Evolutionary conservation across 2,888 invertebrate genomes (phyloP).

Genomic region (Trypoxylon attenuatum): DNA sequence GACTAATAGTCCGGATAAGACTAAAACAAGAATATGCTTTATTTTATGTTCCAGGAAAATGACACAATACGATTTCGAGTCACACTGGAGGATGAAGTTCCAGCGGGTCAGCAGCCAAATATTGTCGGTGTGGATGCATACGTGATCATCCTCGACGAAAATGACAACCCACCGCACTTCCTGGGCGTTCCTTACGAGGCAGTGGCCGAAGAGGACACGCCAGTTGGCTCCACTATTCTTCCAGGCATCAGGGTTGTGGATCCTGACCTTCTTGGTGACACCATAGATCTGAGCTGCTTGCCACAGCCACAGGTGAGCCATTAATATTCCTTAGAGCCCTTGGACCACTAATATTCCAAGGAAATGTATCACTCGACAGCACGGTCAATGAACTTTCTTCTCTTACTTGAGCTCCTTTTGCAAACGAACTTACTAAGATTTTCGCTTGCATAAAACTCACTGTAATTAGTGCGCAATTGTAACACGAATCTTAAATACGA

Average conservation of each 20-base stretch:
- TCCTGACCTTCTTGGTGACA: slow-evolving; percentile 87
- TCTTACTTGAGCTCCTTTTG: no score
- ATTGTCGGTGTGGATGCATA: slow-evolving; percentile 85
- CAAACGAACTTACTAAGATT: no score
- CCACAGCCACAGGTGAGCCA: slow-evolving; percentile 75
- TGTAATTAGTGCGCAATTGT: neutral
- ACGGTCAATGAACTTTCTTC: neutral
- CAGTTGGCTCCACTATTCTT: slow-evolving; percentile 83
- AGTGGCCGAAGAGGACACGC: slow-evolving; percentile 85
- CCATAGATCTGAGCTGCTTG: slow-evolving; percentile 83
- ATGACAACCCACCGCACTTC: slow-evolving; percentile 87
- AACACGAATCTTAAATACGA: no score
- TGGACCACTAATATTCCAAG: neutral
- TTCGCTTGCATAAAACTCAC: no score
- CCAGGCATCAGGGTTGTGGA: slow-evolving; percentile 85
- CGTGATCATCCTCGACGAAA: slow-evolving; percentile 90
- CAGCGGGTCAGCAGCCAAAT: slow-evolving; percentile 78
- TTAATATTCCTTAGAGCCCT: slow-evolving; percentile 22
- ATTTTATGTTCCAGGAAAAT: slow-evolving; percentile 79
- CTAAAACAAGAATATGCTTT: no score
- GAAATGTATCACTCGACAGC: neutral
- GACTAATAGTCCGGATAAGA: no score
- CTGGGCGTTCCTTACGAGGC: slow-evolving; percentile 87
- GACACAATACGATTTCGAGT: slow-evolving; percentile 88
- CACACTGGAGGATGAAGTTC: slow-evolving; percentile 86